Evolutionary conservation across 2,113 vertebrate species (phyloP).

Genomic region (Pluvianellus socialis): DNA sequence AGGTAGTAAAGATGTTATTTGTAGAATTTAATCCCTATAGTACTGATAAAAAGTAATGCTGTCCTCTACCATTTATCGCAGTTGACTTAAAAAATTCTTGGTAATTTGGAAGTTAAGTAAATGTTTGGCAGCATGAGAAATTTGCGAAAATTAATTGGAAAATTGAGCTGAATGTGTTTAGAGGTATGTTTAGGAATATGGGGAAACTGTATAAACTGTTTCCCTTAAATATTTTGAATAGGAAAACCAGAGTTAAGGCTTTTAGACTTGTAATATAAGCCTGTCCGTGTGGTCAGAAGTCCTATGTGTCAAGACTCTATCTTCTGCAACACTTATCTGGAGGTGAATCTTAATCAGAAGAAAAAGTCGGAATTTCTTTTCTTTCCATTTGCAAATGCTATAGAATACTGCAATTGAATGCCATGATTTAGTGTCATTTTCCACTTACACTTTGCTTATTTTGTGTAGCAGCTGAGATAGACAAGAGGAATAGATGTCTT

Average conservation of each 20-base stretch:
- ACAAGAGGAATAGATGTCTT: neutral
- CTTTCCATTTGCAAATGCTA: neutral
- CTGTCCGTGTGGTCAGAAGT: neutral
- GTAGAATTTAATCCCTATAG: neutral
- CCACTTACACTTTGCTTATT: neutral
- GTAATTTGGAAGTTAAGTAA: neutral
- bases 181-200: fast-evolving
- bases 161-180: neutral
- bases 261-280: neutral
- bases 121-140: neutral
- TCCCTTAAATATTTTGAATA: neutral
- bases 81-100: neutral
- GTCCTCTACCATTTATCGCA: neutral
- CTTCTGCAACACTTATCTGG: neutral
- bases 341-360: neutral
- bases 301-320: neutral
- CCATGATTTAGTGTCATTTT: neutral
- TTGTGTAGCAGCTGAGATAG: neutral
- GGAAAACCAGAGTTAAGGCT: neutral
- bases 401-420: neutral
- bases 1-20: neutral
- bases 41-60: neutral
- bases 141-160: neutral
- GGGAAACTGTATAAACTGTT: neutral
- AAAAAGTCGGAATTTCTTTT: neutral